phyloP scores from a whole-genome alignment of 1,140 invertebrate genomes.

The Helicorthomorpha holstii region DNA sequence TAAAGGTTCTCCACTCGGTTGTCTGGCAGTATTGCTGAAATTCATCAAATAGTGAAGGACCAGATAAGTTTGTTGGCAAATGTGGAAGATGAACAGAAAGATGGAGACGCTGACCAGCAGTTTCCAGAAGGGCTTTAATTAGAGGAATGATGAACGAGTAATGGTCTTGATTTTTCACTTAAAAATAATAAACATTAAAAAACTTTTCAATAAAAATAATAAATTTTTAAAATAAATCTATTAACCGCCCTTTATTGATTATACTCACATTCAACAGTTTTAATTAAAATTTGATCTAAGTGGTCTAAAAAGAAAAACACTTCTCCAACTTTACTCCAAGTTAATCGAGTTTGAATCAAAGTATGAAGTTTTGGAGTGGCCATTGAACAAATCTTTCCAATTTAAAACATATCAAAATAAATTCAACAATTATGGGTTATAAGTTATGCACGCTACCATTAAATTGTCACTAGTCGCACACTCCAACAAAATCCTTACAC shows the following conservation, averaged over 20 bases:
- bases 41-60: conserved; percentile 41
- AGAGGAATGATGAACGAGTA: conserved; percentile 45
- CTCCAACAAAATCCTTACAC: conserved; percentile 33
- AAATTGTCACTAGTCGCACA: conserved; percentile 35
- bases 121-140: conserved; percentile 42
- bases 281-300: conserved; percentile 19
- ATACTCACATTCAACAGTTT: conserved; percentile 21
- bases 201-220: conserved; percentile 7
- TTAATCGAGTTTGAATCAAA: conserved; percentile 33
- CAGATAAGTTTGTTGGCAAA: conserved; percentile 32
- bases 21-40: conserved; percentile 38
- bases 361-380: conserved; percentile 40
- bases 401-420: background rate
- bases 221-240: no score
- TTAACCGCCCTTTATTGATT: no score
- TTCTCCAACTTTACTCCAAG: conserved; percentile 33
- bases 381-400: conserved; percentile 32
- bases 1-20: conserved; percentile 39
- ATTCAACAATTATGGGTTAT: background rate
- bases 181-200: conserved; percentile 5
- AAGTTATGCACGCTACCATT: conserved; percentile 22
- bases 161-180: conserved; percentile 34
- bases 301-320: conserved; percentile 32
- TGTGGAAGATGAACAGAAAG: conserved; percentile 33
- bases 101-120: conserved; percentile 31